Base-by-base conservation (phyloP, 2,113 vertebrate genomes). In the Ceyx margarethae region DNA sequence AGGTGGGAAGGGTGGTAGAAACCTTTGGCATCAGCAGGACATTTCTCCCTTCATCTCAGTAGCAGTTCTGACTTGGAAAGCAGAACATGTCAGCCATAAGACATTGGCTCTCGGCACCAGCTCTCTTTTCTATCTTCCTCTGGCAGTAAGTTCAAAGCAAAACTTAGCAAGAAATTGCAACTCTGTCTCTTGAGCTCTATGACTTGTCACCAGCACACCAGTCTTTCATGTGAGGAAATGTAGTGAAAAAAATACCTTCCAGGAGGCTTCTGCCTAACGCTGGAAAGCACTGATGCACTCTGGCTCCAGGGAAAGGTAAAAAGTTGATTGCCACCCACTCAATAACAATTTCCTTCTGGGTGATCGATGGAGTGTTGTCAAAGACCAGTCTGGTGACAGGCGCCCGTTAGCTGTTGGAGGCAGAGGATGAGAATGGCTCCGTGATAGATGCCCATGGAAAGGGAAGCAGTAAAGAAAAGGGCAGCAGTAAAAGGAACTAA, bases 281-380 rank as follows among this genome's bases (percentile, higher is more conserved):
- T 92, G 91, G 74, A 91, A 92, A 92, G 48, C 64, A 85, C 72
- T 92, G 91, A 91, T 82, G 79, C 51, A 61, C 56, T 74, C 51
- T 2, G 13, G 64, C 91, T 94, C 91, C 64, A 91, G 84, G 81
- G 94, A 95, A 67, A 91, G 51, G 91, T 95, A 93, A 95, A 90
- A 95, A 88, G 87, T 76, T 93, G 92, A 92, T 89, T 95, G 89
- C 87, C 87, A 93, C 78, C 46, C 75, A 91, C 81, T 96, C 96
- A 91, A 89, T 95, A 95, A 81, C 86, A 77, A 87, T 94, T 96
- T 96, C 89, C 79, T 96, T 94, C 86, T 67, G 51, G 4, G 13
- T 89, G 95, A 96, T 96, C 67, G 11, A 95, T 93, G 81, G n/a
- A 85, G 67, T 17, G 0, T 80, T 21, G 2, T 53, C 81, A 74